These are phyloP conservation scores for Aporophyla lueneburgensis DNA, from an alignment of 2,888 invertebrate genomes.

Conservation along the genomic window DNA sequence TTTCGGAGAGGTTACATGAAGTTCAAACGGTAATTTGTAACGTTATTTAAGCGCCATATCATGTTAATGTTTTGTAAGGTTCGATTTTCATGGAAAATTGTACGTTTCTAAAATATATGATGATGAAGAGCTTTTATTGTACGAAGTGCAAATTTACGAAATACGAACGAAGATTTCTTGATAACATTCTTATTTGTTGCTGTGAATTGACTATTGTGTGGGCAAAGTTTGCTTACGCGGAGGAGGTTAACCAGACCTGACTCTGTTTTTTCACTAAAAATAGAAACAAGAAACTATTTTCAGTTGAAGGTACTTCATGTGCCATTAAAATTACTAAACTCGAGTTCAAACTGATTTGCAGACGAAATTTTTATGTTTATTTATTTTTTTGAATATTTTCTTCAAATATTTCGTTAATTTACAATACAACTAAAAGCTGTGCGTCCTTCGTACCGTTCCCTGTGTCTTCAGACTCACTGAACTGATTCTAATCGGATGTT, in stretches of 20 bases:
- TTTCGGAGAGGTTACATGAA: slow-evolving; percentile 27
- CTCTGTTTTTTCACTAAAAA: background rate
- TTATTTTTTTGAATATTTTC: background rate
- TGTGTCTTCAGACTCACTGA: slow-evolving; percentile 62
- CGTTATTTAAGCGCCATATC: background rate
- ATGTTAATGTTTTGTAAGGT: background rate
- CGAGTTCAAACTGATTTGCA: background rate
- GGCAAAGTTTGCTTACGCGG: background rate
- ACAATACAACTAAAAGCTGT: slow-evolving; percentile 55
- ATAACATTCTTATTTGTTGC: background rate
- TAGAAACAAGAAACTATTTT: background rate
- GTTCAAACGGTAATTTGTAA: slow-evolving; percentile 17
- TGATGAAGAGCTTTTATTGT: background rate
- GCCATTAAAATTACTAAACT: background rate
- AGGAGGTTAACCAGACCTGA: background rate
- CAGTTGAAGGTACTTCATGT: too few relatives aligned
- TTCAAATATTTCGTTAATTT: slow-evolving; percentile 54
- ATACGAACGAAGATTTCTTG: background rate
- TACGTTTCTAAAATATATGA: background rate
- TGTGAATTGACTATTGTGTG: background rate
- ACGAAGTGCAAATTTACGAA: background rate
- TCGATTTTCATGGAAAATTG: background rate
- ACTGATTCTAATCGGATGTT: slow-evolving; percentile 64
- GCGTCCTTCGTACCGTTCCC: slow-evolving; percentile 48
- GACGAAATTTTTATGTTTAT: background rate